Percentiles rank a stretch among this genome's conserved stretches.
These are phyloP conservation scores for Capitulum mitella DNA, from an alignment of 2,888 invertebrate species.

Conservation along the genomic window DNA sequence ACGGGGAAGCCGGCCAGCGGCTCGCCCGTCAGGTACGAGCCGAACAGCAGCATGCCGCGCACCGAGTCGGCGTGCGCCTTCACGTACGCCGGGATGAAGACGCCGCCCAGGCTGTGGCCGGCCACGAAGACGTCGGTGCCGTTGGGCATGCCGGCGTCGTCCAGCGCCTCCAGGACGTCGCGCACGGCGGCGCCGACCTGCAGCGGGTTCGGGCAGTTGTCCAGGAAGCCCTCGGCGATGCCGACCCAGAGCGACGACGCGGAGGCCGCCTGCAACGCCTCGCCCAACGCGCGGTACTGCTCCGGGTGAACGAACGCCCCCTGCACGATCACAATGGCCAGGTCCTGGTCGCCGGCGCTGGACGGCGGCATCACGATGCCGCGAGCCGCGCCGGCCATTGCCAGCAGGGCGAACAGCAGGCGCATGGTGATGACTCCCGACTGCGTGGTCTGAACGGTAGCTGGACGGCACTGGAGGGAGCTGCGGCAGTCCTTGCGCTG, in stretches of 20 bases:
- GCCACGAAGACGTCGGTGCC: constrained; percentile 13
- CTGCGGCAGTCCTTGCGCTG: no score
- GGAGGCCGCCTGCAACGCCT: neutral
- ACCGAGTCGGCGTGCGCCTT: constrained; percentile 21
- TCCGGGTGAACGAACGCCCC: neutral
- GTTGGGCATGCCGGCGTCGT: neutral
- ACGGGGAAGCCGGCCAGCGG: constrained; percentile 26
- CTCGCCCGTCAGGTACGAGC: constrained; percentile 28
- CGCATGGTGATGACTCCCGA: no score
- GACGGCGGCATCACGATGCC: neutral
- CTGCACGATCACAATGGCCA: neutral
- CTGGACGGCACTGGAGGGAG: no score
- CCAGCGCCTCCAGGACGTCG: neutral
- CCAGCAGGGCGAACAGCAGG: no score
- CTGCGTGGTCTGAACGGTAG: no score
- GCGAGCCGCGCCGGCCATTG: neutral
- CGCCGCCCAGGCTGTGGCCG: constrained; percentile 30
- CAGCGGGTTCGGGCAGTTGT: neutral
- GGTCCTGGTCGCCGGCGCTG: neutral
- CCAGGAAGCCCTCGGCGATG: neutral
- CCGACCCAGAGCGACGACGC: neutral
- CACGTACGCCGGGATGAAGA: neutral
- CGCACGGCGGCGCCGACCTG: neutral
- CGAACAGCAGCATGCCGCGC: constrained; percentile 28
- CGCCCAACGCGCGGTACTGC: neutral